Percentiles rank a stretch among this genome's conserved stretches.
Evolutionary conservation across 2,797 vertebrate species (phyloP).

Genomic region (Morus bassanus): DNA sequence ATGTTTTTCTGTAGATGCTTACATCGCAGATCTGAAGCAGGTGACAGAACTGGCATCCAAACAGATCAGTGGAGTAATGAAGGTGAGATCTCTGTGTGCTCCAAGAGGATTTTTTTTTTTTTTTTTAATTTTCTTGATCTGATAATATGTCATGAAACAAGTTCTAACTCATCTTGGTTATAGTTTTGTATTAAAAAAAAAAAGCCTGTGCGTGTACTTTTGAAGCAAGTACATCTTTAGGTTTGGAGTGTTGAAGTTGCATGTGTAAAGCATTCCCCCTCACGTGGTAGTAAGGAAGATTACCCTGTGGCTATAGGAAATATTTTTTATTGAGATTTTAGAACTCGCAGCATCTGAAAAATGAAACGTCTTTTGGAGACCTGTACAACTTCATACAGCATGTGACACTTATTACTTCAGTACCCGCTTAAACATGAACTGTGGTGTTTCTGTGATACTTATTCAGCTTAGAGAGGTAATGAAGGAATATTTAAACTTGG

Average conservation of each 20-base stretch:
- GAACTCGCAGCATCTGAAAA: background rate
- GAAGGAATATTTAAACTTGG: background rate
- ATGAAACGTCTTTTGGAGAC: background rate
- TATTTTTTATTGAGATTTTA: background rate
- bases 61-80: constrained; percentile 80
- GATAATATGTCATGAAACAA: background rate
- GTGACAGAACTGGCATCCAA: constrained; percentile 73
- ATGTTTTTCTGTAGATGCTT: constrained; percentile 71
- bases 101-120: background rate
- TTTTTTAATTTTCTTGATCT: background rate
- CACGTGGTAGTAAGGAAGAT: background rate
- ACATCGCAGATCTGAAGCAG: constrained; percentile 75
- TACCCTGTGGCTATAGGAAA: background rate
- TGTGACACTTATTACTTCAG: background rate
- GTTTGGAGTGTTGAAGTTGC: background rate
- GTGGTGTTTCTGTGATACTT: background rate
- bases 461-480: background rate
- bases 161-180: background rate
- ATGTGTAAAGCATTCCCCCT: background rate
- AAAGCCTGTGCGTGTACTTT: background rate
- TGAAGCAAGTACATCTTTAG: background rate
- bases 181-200: background rate
- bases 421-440: background rate
- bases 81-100: constrained; percentile 75
- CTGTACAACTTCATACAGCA: background rate